Conservation (phyloP, 2,888 invertebrate genomes). For the Gastrophysa polygoni region DNA sequence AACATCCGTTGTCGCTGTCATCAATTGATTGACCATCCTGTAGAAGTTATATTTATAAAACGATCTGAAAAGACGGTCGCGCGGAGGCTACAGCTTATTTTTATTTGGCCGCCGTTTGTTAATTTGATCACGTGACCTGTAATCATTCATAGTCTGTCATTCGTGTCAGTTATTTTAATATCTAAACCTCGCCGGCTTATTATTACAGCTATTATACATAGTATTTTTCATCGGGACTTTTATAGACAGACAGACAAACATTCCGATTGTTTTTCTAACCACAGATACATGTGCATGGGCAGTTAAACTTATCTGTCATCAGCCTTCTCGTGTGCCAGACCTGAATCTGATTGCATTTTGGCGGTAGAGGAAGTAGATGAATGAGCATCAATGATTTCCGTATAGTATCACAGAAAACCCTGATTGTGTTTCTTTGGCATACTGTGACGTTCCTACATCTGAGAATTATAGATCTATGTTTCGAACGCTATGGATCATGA, state of each 20-base stretch:
- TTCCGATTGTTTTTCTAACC: background rate
- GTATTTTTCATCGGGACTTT: conserved; percentile 36
- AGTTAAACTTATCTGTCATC: too few relatives aligned
- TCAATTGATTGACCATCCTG: background rate
- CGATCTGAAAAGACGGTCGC: conserved; percentile 26
- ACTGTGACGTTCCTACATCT: too few relatives aligned
- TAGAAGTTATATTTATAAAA: conserved; percentile 32
- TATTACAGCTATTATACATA: conserved; percentile 3
- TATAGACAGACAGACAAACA: conserved; percentile 28
- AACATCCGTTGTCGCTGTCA: too few relatives aligned
- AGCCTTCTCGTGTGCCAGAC: too few relatives aligned
- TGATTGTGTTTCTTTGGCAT: too few relatives aligned
- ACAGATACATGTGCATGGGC: too few relatives aligned
- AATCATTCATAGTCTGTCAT: conserved; percentile 57
- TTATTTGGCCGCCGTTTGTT: conserved; percentile 41
- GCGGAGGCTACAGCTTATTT: conserved; percentile 29
- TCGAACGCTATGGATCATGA: too few relatives aligned
- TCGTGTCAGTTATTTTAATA: conserved; percentile 49
- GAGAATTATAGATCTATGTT: too few relatives aligned
- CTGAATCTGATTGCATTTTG: too few relatives aligned
- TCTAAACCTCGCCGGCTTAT: conserved; percentile 20
- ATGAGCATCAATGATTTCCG: too few relatives aligned
- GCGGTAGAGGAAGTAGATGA: too few relatives aligned
- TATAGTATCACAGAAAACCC: too few relatives aligned
- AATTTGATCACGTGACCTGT: conserved; percentile 52